These are phyloP conservation scores for Cinclus cinclus DNA, from an alignment of 2,113 vertebrate species.

Conservation along the genomic window DNA sequence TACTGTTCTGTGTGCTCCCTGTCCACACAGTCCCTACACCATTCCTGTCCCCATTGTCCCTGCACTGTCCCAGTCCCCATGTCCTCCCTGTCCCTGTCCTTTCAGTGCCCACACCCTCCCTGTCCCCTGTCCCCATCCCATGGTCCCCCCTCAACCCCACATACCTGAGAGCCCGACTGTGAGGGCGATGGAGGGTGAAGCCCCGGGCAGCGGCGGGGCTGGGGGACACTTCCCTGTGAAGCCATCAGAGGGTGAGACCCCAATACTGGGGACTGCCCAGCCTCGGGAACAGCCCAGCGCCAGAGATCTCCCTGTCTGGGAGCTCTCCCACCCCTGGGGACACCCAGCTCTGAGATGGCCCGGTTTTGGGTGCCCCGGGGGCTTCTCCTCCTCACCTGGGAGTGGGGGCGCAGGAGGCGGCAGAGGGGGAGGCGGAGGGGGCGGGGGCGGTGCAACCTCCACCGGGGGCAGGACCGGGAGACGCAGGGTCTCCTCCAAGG, in stretches of 20 bases:
- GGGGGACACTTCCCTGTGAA: constrained; percentile 77
- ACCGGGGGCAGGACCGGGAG: constrained; percentile 10
- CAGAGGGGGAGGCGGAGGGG: too few species aligned
- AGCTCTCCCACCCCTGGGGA: too few species aligned
- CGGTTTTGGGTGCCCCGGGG: background rate
- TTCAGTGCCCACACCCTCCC: background rate
- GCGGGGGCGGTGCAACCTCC: constrained; percentile 47
- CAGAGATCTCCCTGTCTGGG: background rate
- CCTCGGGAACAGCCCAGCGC: background rate
- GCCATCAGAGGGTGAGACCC: background rate
- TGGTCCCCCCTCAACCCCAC: background rate
- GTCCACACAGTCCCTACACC: too few species aligned
- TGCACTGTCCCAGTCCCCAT: background rate
- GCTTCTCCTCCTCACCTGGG: background rate
- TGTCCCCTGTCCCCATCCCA: background rate
- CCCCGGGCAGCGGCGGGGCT: constrained; percentile 84
- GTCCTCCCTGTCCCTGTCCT: background rate
- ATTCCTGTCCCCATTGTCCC: background rate
- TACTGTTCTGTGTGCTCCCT: background rate
- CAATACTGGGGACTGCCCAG: background rate
- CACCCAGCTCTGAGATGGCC: background rate
- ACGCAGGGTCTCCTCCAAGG: background rate
- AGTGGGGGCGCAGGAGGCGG: too few species aligned
- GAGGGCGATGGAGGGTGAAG: constrained; percentile 88
- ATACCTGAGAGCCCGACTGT: constrained; percentile 90